Conservation (phyloP, 1,140 invertebrate genomes). For the Euura lappo region DNA sequence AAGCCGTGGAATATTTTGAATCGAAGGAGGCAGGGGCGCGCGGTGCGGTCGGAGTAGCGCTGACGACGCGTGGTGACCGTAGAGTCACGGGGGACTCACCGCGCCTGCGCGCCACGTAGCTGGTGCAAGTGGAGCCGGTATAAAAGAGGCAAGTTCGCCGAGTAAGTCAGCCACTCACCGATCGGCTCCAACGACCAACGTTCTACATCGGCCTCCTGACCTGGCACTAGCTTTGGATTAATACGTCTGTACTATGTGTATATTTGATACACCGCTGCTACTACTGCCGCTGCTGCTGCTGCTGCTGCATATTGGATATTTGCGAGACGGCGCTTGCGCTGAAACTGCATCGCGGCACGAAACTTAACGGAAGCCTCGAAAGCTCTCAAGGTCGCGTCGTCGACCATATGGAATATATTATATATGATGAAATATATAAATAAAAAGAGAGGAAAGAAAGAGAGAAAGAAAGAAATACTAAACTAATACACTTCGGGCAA, state of each 20-base stretch:
- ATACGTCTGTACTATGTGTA: no score
- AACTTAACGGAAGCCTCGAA: background rate
- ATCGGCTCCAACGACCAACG: constrained; percentile 41
- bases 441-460: constrained; percentile 6
- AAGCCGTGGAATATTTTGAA: background rate
- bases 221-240: no score
- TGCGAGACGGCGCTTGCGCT: no score
- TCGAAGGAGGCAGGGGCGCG: background rate
- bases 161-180: constrained; percentile 45
- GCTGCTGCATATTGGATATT: no score
- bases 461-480: constrained; percentile 2
- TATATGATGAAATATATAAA: background rate
- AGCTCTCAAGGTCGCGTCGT: background rate
- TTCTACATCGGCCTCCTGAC: background rate
- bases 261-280: no score
- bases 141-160: constrained; percentile 37
- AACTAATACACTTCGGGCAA: constrained; percentile 3
- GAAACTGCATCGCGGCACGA: no score
- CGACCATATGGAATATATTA: no score
- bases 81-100: background rate
- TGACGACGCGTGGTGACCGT: background rate
- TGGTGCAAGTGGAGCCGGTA: constrained; percentile 28
- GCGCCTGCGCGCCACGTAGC: background rate
- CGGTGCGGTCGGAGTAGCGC: background rate
- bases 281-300: no score